Conservation (phyloP, 2,797 vertebrate genomes). For the Cynodonichthys magdalenae region DNA sequence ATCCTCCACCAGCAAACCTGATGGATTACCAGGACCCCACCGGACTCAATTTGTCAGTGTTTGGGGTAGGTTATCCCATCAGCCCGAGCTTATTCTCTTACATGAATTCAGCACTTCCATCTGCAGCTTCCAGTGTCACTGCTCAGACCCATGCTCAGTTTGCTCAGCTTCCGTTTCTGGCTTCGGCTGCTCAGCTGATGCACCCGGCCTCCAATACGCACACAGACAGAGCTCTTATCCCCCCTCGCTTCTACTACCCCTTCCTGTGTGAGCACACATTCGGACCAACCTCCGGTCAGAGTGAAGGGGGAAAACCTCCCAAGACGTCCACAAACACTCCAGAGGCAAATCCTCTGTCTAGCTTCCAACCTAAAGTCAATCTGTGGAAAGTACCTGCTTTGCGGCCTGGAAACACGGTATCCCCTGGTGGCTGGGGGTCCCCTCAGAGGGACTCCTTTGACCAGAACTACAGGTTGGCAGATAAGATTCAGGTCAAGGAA, state of each 20-base stretch:
- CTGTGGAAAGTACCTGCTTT: conserved; percentile 86
- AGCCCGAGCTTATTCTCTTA: conserved; percentile 91
- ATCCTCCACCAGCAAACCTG: conserved; percentile 85
- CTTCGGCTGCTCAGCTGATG: conserved; percentile 87
- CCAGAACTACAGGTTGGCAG: conserved; percentile 55
- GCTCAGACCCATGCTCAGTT: conserved; percentile 81
- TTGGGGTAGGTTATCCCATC: conserved; percentile 91
- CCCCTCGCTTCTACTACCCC: conserved; percentile 91
- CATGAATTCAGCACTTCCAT: conserved; percentile 85
- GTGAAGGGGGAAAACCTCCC: conserved; percentile 74
- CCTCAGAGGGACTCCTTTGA: conserved; percentile 69
- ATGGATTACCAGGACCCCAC: conserved; percentile 88
- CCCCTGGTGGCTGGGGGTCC: conserved; percentile 69
- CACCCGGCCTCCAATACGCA: conserved; percentile 76
- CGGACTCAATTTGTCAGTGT: conserved; percentile 89
- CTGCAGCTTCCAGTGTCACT: conserved; percentile 40
- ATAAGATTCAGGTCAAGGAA: conserved; percentile 69
- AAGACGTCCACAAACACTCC: conserved; percentile 57
- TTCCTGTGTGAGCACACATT: conserved; percentile 90
- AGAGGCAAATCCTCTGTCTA: conserved; percentile 44
- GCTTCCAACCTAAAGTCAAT: conserved; percentile 79
- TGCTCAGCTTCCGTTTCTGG: conserved; percentile 88
- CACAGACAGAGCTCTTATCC: conserved; percentile 81
- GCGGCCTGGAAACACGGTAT: conserved; percentile 66
- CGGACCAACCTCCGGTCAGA: conserved; percentile 58